Evolutionary conservation across 2,888 invertebrate genomes (phyloP), one percentile per base, ranked within the genome.

Genomic region (Mesochorus sp.): DNA sequence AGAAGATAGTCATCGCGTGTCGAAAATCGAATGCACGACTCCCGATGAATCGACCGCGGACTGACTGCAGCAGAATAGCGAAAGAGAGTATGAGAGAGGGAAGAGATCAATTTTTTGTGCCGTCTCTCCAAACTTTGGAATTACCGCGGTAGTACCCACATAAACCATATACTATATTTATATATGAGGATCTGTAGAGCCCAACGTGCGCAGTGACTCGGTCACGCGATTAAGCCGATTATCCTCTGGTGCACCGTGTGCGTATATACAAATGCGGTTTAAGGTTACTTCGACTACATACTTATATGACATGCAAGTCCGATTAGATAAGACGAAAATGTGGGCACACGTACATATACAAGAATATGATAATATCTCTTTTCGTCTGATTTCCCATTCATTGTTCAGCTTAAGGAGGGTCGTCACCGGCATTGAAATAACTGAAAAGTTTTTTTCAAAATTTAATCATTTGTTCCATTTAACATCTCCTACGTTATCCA

Each of bases 141-240:
- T 79, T 71, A 79, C 75, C 71, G 66, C 66, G 59, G 73, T 59
- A 62, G 31, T 70, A 53, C 66, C 21, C 34, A 53, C 55, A 42
- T 21, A 47, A 12, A 12, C 6, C 17, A 37, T 17, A 28, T 17
- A 14, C 24, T 73, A 47, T 21, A 34, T 24, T 21, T 62, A 47
- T 55, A 31, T 53, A 34, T 61, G 28, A 39, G 47, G 49, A 64
- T 64, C 51, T 26, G 21, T 64, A 55, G 6, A 59, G 59, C 42
- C 59, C 57, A 47, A 31, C 39, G 79, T 75, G 70, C 70, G 66
- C 71, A 79, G 81, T 71, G 70, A 80, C 77, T 77, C 61, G 77
- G 82, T 82, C 82, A 82, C 82, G 82, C 80, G 78, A 82, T 74
- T 76, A 77, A 70, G 39, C 71, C 66, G 79, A 75, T 79, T 75